A percentile compares a stretch with the other conserved stretches of the same genome.
Conservation (phyloP, 2,113 vertebrate genomes). For the Loxodonta africana region DNA sequence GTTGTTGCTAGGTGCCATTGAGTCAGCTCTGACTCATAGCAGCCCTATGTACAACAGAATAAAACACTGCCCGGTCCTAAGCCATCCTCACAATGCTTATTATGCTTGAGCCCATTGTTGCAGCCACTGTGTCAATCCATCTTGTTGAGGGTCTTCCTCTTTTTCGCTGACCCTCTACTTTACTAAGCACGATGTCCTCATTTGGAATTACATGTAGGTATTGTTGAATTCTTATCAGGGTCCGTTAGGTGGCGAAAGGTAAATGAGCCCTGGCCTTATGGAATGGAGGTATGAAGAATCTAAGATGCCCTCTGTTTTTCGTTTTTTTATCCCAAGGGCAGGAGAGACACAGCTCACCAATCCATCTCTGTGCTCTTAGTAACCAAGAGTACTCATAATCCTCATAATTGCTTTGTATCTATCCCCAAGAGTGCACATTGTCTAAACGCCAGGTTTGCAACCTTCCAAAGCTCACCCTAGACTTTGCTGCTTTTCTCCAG, state of each 20-base stretch:
- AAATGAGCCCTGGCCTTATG: background rate
- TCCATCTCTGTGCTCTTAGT: background rate
- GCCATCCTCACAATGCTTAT: too few species aligned
- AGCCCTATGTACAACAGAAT: too few species aligned
- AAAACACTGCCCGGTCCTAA: too few species aligned
- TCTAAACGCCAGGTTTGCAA: background rate
- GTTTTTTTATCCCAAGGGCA: background rate
- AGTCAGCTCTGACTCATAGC: too few species aligned
- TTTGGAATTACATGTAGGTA: background rate
- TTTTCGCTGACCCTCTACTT: too few species aligned
- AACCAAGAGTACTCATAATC: background rate
- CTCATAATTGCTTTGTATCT: background rate
- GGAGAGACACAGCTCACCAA: background rate
- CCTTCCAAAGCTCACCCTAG: background rate
- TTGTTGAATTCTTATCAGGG: background rate
- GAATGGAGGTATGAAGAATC: background rate
- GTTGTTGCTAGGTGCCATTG: too few species aligned
- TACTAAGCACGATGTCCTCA: background rate
- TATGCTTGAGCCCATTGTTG: too few species aligned
- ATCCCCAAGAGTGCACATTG: rapidly evolving
- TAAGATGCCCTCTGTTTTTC: background rate
- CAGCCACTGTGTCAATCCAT: too few species aligned
- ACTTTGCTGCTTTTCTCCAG: background rate
- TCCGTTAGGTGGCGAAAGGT: background rate
- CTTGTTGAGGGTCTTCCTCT: too few species aligned